Evolutionary conservation across 2,797 vertebrate species (phyloP).

Genomic region (Tarsius wallacei): DNA sequence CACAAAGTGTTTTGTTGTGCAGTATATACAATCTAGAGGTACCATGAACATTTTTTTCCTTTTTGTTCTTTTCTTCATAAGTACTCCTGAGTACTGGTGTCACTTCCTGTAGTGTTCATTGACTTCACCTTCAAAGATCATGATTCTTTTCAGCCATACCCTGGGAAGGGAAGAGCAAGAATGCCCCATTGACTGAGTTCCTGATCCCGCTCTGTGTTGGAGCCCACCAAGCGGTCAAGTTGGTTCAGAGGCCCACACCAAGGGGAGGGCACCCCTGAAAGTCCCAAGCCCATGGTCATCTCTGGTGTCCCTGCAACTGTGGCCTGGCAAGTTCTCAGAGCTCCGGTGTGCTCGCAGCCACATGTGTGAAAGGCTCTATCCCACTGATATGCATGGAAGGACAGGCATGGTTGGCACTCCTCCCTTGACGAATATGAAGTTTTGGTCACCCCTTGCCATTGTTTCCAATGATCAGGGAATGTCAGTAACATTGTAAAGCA

Average conservation of each 20-base stretch:
- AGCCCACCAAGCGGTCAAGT: not conserved
- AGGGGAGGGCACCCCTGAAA: not conserved
- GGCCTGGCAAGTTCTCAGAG: not conserved
- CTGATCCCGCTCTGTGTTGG: not conserved
- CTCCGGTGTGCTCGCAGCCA: not conserved
- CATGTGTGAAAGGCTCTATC: not conserved
- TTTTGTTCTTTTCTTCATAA: conserved; percentile 64
- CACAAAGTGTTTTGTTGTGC: conserved; percentile 86
- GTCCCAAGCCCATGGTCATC: not conserved
- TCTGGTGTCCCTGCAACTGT: not conserved
- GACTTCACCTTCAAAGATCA: conserved; percentile 73
- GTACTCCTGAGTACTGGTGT: not conserved
- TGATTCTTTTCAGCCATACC: conserved; percentile 46
- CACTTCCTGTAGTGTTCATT: conserved; percentile 49
- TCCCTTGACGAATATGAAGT: not conserved
- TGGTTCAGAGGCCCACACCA: not conserved
- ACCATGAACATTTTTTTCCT: not conserved
- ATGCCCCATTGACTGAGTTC: not conserved
- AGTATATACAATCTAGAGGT: conserved; percentile 78
- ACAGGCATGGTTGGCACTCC: conserved; percentile 44
- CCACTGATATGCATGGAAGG: not conserved
- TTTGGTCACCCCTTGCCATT: conserved; percentile 72
- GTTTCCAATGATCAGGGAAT: conserved; percentile 80
- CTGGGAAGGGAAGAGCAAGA: not conserved
- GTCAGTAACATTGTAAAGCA: conserved; percentile 73